These are phyloP conservation scores for Nemoura dubitans DNA, from an alignment of 2,888 invertebrate genomes.

Conservation along the genomic window DNA sequence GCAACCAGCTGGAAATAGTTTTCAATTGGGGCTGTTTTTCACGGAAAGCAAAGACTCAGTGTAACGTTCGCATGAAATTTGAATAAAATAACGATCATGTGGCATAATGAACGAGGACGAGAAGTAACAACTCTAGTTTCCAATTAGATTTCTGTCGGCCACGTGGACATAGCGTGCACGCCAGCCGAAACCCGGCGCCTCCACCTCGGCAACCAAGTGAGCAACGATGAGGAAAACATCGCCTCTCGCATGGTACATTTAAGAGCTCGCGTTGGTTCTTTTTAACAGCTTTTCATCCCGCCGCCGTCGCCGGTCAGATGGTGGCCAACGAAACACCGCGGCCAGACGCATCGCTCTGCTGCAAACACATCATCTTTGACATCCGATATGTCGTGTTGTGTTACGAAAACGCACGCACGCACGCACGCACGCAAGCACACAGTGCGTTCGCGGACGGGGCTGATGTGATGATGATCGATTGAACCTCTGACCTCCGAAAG, in stretches of 20 bases:
- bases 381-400: conserved; percentile 14
- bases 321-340: neutral
- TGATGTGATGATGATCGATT: conserved; percentile 22
- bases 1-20: neutral
- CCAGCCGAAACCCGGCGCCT: neutral
- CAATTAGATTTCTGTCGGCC: neutral
- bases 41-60: neutral
- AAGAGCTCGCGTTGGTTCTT: neutral
- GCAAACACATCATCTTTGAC: neutral
- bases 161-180: neutral
- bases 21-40: neutral
- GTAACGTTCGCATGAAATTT: neutral
- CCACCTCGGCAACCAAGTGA: neutral
- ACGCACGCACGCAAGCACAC: no score
- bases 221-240: neutral
- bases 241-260: neutral
- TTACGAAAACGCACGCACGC: neutral
- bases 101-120: neutral
- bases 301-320: neutral
- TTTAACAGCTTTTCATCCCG: neutral
- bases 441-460: no score
- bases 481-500: neutral
- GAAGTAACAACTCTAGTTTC: neutral
- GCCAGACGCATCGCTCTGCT: neutral
- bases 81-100: neutral